A percentile compares a stretch with the other conserved stretches of the same genome.
Conservation (phyloP, 2,113 vertebrate species). For the Calonectris borealis region DNA sequence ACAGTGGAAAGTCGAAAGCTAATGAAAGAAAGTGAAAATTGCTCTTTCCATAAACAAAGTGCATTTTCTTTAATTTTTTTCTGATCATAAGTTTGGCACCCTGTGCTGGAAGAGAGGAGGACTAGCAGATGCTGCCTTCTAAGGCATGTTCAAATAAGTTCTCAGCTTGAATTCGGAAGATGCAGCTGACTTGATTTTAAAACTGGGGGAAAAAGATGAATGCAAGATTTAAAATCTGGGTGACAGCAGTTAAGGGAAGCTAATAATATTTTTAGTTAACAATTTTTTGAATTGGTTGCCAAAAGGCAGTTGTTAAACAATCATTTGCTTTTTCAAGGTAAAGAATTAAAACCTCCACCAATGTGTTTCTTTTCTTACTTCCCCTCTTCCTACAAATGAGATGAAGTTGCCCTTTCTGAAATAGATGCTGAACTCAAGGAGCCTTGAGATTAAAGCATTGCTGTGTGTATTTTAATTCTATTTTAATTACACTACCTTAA, state of each 20-base stretch:
- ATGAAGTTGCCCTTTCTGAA: not conserved
- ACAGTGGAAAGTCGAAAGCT: not conserved
- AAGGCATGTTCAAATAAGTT: conserved; percentile 5
- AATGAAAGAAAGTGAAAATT: not conserved
- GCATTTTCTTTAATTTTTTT: not conserved
- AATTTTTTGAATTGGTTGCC: not conserved
- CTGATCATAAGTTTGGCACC: not conserved
- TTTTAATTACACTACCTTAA: not conserved
- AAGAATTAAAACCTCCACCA: not conserved
- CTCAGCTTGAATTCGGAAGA: not conserved
- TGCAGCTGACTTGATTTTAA: not conserved
- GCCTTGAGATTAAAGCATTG: not conserved
- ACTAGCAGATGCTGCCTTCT: conserved; percentile 21
- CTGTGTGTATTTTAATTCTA: conserved; percentile 1
- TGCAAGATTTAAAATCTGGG: not conserved
- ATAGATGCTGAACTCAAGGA: not conserved
- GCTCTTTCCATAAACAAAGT: not conserved
- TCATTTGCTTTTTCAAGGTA: not conserved
- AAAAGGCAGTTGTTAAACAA: not conserved
- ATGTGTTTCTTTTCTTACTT: not conserved
- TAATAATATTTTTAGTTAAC: not conserved
- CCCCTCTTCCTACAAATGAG: not conserved
- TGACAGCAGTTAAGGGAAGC: not conserved
- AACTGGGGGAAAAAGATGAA: not conserved
- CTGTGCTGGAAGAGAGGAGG: not conserved